Evolutionary conservation across 2,888 invertebrate species (phyloP).

Genomic region (Drosophila limbata): DNA sequence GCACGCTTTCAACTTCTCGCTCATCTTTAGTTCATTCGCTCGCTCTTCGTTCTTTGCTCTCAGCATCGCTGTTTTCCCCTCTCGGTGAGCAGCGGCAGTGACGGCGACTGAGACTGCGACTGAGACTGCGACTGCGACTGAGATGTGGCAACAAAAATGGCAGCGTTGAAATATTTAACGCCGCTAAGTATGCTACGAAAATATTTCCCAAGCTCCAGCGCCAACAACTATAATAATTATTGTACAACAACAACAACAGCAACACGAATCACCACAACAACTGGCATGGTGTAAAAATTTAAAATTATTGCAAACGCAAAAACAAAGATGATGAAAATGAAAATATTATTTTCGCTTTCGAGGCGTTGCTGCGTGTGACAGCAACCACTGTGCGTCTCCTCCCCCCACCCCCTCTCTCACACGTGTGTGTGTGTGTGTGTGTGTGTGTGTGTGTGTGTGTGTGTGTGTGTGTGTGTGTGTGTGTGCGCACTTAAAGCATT

Average conservation of each 20-base stretch:
- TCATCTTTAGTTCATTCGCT: slow-evolving; percentile 4
- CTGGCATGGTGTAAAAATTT: slow-evolving; percentile 47
- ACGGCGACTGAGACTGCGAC: neutral
- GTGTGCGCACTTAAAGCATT: slow-evolving; percentile 54
- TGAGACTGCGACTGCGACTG: neutral
- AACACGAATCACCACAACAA: slow-evolving; percentile 11
- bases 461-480: slow-evolving; percentile 11
- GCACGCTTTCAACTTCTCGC: slow-evolving; percentile 28
- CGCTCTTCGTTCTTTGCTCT: slow-evolving; percentile 9
- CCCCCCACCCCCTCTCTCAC: neutral
- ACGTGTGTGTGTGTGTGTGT: slow-evolving; percentile 9
- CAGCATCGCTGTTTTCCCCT: slow-evolving; percentile 18
- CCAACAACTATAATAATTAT: no score
- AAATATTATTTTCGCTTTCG: slow-evolving; percentile 50
- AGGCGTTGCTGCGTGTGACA: slow-evolving; percentile 77
- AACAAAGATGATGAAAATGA: slow-evolving; percentile 60
- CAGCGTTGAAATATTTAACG: slow-evolving; percentile 81
- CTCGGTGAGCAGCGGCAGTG: neutral
- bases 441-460: slow-evolving; percentile 14
- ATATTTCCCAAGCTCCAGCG: slow-evolving; percentile 50
- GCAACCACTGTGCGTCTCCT: slow-evolving; percentile 13
- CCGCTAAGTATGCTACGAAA: slow-evolving; percentile 79
- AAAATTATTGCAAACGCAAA: slow-evolving; percentile 49
- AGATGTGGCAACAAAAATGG: slow-evolving; percentile 62
- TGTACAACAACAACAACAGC: slow-evolving; percentile 12